phyloP scores from a whole-genome alignment of 2,888 invertebrate genomes.

The Nomada ruficornis region DNA sequence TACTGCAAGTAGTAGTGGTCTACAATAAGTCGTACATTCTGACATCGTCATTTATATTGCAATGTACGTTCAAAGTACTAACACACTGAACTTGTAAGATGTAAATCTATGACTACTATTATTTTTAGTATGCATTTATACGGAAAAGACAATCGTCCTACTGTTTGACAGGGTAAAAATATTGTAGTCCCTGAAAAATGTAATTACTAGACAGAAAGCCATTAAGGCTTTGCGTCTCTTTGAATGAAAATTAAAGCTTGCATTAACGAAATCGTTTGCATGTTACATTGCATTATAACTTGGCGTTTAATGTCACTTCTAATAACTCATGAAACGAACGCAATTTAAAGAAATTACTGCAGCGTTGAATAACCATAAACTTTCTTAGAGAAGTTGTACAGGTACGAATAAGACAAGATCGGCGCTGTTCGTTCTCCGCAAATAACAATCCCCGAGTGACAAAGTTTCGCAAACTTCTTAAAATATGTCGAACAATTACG shows the following conservation, averaged over 20 bases:
- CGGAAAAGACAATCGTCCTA: no score
- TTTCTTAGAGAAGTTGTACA: conserved; percentile 15
- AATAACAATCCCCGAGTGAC: conserved; percentile 32
- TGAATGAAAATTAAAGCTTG: conserved; percentile 9
- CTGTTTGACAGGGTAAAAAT: background rate
- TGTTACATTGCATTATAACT: conserved; percentile 16
- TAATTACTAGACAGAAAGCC: background rate
- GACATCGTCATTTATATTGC: background rate
- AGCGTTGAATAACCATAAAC: conserved; percentile 33
- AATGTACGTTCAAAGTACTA: background rate
- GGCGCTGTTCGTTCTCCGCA: conserved; percentile 6
- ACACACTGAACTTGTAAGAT: no score
- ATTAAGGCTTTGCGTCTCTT: background rate
- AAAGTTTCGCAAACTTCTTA: conserved; percentile 48
- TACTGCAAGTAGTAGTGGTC: conserved; percentile 2
- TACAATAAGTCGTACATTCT: background rate
- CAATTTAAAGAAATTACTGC: conserved; percentile 27
- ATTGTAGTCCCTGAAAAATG: background rate
- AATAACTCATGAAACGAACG: conserved; percentile 18
- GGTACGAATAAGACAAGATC: conserved; percentile 28
- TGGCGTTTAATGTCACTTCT: conserved; percentile 27
- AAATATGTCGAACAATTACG: conserved; percentile 63
- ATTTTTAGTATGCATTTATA: no score
- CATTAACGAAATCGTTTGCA: background rate
- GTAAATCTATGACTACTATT: no score